phyloP scores from a whole-genome alignment of 2,797 vertebrate genomes.

The Macroramphosus scolopax region DNA sequence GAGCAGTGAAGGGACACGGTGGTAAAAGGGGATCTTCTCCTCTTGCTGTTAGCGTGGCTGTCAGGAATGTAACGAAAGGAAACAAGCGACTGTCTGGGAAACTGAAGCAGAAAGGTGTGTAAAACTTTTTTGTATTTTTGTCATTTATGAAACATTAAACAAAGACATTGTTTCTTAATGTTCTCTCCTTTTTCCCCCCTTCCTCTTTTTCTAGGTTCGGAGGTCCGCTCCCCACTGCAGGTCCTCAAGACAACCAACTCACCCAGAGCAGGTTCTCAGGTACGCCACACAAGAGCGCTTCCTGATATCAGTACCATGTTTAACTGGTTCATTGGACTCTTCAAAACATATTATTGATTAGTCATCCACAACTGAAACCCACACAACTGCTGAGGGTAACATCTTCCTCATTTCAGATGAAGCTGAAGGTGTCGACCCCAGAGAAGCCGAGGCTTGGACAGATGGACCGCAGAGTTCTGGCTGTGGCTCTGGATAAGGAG shows the following conservation, averaged over 20 bases:
- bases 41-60: slow-evolving; percentile 55
- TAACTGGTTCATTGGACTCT: too few species aligned
- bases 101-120: slow-evolving; percentile 73
- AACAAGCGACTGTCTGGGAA: slow-evolving; percentile 70
- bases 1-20: slow-evolving; percentile 52
- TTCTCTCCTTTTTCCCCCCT: not conserved
- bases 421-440: slow-evolving; percentile 73
- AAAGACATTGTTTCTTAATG: slow-evolving; percentile 3
- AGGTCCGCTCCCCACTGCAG: slow-evolving; percentile 88
- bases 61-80: slow-evolving; percentile 66
- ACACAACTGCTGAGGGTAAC: too few species aligned
- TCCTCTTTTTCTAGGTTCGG: slow-evolving; percentile 53
- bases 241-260: slow-evolving; percentile 85
- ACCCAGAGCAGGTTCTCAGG: slow-evolving; percentile 68
- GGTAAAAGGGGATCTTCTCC: slow-evolving; percentile 66
- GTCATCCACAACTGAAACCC: not conserved
- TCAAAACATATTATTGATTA: too few species aligned
- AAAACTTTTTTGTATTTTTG: not conserved
- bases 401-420: slow-evolving; percentile 56
- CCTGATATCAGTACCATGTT: too few species aligned
- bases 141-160: too few species aligned
- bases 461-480: slow-evolving; percentile 65
- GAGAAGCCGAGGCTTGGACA: slow-evolving; percentile 68
- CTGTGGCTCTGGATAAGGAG: slow-evolving; percentile 74
- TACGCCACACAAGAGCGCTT: slow-evolving; percentile 37